Evolutionary conservation across 2,797 vertebrate species (phyloP).

Genomic region (Tamandua tetradactyla): DNA sequence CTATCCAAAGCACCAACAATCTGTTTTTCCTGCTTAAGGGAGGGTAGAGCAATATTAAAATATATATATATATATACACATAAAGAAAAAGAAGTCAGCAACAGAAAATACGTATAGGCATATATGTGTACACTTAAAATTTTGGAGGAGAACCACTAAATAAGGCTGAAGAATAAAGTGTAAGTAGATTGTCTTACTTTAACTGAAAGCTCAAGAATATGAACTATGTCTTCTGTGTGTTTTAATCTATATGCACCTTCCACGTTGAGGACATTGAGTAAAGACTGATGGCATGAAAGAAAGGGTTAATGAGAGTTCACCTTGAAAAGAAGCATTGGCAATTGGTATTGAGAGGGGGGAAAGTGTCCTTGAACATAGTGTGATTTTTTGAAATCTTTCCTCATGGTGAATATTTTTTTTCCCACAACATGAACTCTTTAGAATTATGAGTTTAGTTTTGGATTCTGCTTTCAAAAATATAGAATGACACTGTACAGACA

Average conservation of each 20-base stretch:
- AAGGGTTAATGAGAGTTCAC: conserved; percentile 8
- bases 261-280: background rate
- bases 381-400: conserved; percentile 56
- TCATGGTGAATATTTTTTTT: conserved; percentile 21
- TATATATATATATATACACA: too few species aligned
- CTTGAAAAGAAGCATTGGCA: conserved; percentile 7
- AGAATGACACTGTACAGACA: conserved; percentile 46
- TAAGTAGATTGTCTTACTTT: background rate
- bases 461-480: conserved; percentile 61
- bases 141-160: background rate
- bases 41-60: background rate
- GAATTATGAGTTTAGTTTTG: conserved; percentile 54
- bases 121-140: background rate
- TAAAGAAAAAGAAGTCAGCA: too few species aligned
- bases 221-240: background rate
- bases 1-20: background rate
- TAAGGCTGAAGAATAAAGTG: background rate
- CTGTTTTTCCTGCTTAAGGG: background rate
- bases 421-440: background rate
- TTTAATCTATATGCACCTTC: background rate
- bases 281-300: background rate
- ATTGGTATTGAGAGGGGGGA: background rate
- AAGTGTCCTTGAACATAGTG: conserved; percentile 29
- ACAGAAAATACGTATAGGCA: too few species aligned
- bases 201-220: background rate